Evolutionary conservation across 2,797 vertebrate species (phyloP).

Genomic region (Enteromius paludinosus): DNA sequence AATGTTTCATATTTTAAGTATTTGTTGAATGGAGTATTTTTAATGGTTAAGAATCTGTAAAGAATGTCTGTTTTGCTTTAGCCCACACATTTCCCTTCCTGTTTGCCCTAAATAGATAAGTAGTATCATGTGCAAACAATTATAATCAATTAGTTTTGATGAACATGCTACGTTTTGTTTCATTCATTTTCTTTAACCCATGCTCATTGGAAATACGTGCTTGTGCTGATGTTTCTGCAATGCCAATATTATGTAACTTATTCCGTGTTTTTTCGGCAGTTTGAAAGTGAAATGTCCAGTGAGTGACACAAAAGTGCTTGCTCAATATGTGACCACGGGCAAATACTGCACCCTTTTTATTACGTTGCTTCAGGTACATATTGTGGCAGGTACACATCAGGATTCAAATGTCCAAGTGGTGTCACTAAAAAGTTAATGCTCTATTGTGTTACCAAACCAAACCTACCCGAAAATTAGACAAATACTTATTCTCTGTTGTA

Average conservation of each 20-base stretch:
- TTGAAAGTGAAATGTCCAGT: not conserved
- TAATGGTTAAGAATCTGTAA: not conserved
- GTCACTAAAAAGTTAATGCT: not conserved
- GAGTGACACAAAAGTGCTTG: not conserved
- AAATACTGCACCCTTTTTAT: not conserved
- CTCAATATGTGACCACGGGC: not conserved
- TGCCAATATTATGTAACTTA: not conserved
- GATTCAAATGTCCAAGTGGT: not conserved
- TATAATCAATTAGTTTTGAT: not conserved
- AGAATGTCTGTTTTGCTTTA: not conserved
- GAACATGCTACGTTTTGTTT: not conserved
- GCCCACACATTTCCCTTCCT: slow-evolving; percentile 8
- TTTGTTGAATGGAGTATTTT: not conserved
- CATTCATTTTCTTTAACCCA: not conserved
- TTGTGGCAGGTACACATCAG: not conserved
- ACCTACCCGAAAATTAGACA: not conserved
- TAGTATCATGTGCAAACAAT: not conserved
- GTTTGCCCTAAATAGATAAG: not conserved
- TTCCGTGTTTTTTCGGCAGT: not conserved
- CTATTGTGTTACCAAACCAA: not conserved
- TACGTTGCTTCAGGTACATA: not conserved
- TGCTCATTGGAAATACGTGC: not conserved
- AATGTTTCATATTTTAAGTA: not conserved
- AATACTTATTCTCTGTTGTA: not conserved
- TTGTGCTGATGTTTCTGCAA: not conserved